Base-by-base conservation (phyloP, 2,113 vertebrate species). In the Periophthalmodon schlosseri region DNA sequence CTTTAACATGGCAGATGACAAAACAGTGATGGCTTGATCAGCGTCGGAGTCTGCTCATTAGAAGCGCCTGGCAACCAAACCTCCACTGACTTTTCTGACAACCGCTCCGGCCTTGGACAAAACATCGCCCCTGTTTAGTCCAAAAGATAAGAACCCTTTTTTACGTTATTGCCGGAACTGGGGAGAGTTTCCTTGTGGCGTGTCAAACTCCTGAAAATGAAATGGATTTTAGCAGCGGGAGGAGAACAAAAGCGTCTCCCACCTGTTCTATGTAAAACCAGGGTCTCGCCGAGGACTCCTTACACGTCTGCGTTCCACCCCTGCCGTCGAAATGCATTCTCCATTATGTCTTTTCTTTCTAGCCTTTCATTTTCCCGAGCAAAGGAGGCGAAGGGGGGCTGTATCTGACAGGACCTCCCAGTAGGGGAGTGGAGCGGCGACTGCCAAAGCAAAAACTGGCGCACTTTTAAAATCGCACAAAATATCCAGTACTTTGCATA, bases 161-260 rank as follows among this genome's bases (percentile, higher is more conserved):
- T 60, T 84, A 87, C 82, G 79, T 83, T 76, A 83, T 81, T 86
- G 88, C 57, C 60, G 75, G 76, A 81, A 82, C 73, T 70, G 74
- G 85, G 77, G 88, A 91, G 85, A 82, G 84, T 91, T 60, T 92
- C 87, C 87, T 89, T 74, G 85, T 83, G 88, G 87, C 85, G 87
- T 91, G 91, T 91, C 93, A 93, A 91, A 80, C 85, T 87, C 85
- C 74, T 23, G 85, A 84, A 84, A 92, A 85, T 90, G 90, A 94
- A 94, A 93, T 94, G 92, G 91, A 93, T 94, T 94, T 94, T 89
- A 93, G 90, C 92, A 93, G 92, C 92, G 52, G 92, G 93, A 92
- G 77, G 85, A 94, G 92, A 94, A 94, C 93, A 94, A 94, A 93
- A 93, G 91, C 83, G 87, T 91, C 90, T 93, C 93, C 93, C 92